Conservation (phyloP, 2,113 vertebrate species). For the Agelaius tricolor region DNA sequence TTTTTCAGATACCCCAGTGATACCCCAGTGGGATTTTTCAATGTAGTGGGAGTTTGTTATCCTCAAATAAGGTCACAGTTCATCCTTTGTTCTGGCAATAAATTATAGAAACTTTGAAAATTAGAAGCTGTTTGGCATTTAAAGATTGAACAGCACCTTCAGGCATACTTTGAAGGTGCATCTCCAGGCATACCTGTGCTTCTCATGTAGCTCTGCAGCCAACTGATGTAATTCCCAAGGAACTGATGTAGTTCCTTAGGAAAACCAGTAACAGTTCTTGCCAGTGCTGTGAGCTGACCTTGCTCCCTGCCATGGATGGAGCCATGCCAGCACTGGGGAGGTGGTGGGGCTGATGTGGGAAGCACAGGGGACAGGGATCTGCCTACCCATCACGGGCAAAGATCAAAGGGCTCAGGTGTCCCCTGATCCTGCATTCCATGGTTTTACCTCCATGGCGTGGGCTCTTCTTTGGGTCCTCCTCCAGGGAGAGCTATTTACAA, state of each 20-base stretch:
- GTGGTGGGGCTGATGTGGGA: background rate
- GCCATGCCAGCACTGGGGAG: background rate
- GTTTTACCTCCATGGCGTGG: background rate
- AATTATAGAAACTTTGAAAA: background rate
- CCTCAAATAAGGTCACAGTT: background rate
- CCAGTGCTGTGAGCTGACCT: background rate
- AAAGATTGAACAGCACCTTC: background rate
- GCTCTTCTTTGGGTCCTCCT: background rate
- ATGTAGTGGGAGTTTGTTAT: background rate
- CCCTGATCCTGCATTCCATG: rapidly evolving
- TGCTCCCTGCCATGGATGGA: background rate
- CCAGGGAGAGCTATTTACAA: background rate
- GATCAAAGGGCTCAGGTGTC: background rate
- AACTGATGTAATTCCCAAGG: background rate
- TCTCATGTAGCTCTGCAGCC: background rate
- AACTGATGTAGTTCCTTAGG: background rate
- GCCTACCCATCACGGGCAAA: rapidly evolving
- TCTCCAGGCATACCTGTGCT: background rate
- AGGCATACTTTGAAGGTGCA: background rate
- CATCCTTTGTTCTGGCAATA: background rate
- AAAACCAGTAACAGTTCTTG: background rate
- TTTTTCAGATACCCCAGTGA: slow-evolving; percentile 2
- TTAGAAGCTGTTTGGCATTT: background rate
- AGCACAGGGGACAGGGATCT: rapidly evolving
- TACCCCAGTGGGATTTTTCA: background rate